These are phyloP conservation scores for Siniperca scherzeri DNA, from an alignment of 2,797 vertebrate genomes.

Conservation along the genomic window DNA sequence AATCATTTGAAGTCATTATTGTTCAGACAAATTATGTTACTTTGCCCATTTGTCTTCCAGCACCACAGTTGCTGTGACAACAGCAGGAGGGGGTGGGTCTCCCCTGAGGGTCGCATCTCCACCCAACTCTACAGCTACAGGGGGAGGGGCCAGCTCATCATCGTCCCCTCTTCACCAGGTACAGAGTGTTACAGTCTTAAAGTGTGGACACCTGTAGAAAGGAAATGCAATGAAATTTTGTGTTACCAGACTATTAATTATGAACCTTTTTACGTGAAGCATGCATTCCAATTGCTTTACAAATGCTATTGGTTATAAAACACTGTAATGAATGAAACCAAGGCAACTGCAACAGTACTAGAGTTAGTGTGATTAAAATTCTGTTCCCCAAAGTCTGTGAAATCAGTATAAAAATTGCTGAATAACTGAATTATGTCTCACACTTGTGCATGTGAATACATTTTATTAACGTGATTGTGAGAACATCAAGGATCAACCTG, in stretches of 20 bases:
- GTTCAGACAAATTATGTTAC: slow-evolving; percentile 5
- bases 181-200: not conserved
- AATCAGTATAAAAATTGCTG: not conserved
- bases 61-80: slow-evolving; percentile 80
- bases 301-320: not conserved
- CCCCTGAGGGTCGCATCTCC: slow-evolving; percentile 93
- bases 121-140: slow-evolving; percentile 89
- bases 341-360: not conserved
- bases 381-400: not conserved
- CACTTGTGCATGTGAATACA: not conserved
- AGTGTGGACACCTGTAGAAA: not conserved
- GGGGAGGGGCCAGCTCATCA: slow-evolving; percentile 81
- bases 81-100: slow-evolving; percentile 84
- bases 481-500: not conserved
- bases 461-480: not conserved
- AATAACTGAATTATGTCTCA: slow-evolving; percentile 11
- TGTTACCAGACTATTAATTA: not conserved
- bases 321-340: slow-evolving; percentile 8
- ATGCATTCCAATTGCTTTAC: not conserved
- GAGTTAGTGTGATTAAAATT: not conserved
- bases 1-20: slow-evolving; percentile 17
- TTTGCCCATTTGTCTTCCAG: slow-evolving; percentile 58
- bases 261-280: not conserved
- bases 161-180: slow-evolving; percentile 94
- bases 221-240: not conserved